Base-by-base conservation (phyloP, 2,797 vertebrate species). In the Taenioides sp. region DNA sequence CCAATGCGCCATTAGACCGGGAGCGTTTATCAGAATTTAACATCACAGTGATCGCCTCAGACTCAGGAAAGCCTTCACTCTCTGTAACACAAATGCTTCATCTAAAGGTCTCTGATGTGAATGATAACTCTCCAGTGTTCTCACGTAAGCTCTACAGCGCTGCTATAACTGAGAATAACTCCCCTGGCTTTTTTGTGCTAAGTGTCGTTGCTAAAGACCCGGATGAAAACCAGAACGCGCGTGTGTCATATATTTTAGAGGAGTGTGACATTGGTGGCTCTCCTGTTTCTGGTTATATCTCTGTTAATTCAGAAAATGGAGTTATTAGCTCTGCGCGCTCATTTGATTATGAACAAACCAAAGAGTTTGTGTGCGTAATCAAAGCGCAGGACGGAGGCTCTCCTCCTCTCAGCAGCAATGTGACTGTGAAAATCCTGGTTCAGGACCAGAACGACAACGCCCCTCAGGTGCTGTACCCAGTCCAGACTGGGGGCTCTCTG, bases 201-300 rank as follows among this genome's bases (percentile, higher is more conserved):
- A 78, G 34, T 9, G 59, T 94, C 0, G 70, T 57, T 60, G 92
- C 92, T 0, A 72, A 73, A 58, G 93, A 94, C 25, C 64, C 78
- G 0, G 93, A 94, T 71, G 87, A 80, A 79, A 92, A 87, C 6
- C 84, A 82, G 7, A 96, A 96, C 2, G 90, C 93, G 0, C 84
- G 70, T 1, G 49, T 96, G 7, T 92, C 61, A 0, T 96, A 95
- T 50, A 82, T 88, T 0, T 76, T 96, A 4, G 79, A 92, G 20
- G 74, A 68, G 0, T 16, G 22, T 25, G 52, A 85, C 0, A 76
- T 86, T 1, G n/a, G 78, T 2, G 88, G 87, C 2, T 65, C 71
- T 70, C 78, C 77, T 7, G 27, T 88, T 3, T 76, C 83, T 67
- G 14, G 27, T 7, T 89, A 76, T 69, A 40, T 91, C 4, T 88